These are phyloP conservation scores for Mus musculus DNA, from an alignment of 2,113 vertebrate species.

Conservation along the genomic window DNA sequence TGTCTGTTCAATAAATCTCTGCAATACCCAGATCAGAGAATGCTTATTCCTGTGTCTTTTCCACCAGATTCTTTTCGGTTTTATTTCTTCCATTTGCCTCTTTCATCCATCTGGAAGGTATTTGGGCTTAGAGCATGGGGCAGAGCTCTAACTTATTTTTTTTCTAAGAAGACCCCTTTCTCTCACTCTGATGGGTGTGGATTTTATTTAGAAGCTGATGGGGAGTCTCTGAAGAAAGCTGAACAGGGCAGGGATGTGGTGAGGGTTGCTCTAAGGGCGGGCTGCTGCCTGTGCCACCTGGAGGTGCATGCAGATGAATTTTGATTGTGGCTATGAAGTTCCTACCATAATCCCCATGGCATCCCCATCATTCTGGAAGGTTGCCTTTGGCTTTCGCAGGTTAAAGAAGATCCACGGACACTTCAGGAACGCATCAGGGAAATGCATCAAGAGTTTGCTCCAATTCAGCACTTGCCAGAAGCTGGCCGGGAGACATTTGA, in stretches of 20 bases:
- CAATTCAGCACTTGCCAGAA: conserved; percentile 70
- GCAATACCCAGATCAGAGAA: conserved; percentile 65
- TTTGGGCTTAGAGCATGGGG: conserved; percentile 73
- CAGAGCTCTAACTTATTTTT: conserved; percentile 71
- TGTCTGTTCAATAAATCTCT: conserved; percentile 62
- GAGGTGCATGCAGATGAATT: not conserved
- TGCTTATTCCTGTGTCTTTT: not conserved
- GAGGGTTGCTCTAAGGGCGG: not conserved
- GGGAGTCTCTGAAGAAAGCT: conserved; percentile 14
- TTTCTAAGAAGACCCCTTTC: conserved; percentile 67
- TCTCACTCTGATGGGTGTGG: conserved; percentile 66
- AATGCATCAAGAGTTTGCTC: conserved; percentile 63
- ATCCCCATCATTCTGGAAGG: conserved; percentile 18
- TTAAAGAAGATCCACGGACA: conserved; percentile 65
- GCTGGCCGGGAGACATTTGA: conserved; percentile 68
- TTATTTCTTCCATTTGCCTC: conserved; percentile 77
- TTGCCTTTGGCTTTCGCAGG: conserved; percentile 60
- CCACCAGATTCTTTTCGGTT: conserved; percentile 54
- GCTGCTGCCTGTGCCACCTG: conserved; percentile 18
- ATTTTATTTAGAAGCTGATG: conserved; percentile 65
- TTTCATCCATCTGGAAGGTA: conserved; percentile 80
- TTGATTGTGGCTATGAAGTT: not conserved
- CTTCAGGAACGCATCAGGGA: conserved; percentile 68
- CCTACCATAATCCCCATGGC: not conserved
- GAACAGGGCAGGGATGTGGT: not conserved